Conservation (phyloP, 1,140 invertebrate species). For the Microvelia longipes region DNA sequence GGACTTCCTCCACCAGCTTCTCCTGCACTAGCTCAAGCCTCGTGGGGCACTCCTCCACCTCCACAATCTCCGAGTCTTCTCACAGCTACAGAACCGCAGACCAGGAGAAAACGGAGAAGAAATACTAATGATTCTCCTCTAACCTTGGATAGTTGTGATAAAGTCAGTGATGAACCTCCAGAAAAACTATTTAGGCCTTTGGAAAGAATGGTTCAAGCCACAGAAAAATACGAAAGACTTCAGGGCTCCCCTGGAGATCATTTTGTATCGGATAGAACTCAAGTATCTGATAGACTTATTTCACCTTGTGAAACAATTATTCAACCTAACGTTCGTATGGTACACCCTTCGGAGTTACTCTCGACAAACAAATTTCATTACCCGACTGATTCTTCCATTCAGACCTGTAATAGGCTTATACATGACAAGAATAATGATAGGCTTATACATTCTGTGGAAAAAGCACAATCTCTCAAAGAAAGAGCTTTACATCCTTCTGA, state of each 20-base stretch:
- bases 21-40: conserved; percentile 19
- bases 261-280: not conserved
- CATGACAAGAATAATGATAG: not conserved
- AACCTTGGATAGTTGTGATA: conserved; percentile 1
- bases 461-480: not conserved
- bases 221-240: not conserved
- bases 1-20: conserved; percentile 23
- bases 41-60: conserved; percentile 13
- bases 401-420: not conserved
- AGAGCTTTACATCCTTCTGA: not conserved
- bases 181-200: not conserved
- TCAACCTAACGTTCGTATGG: not conserved
- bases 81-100: not conserved
- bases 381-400: not conserved
- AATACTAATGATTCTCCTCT: not conserved
- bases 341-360: not conserved
- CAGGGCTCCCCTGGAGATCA: not conserved
- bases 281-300: not conserved
- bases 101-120: not conserved
- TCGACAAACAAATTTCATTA: not conserved
- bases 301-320: not conserved
- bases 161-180: not conserved
- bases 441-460: not conserved
- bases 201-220: not conserved
- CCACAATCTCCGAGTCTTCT: not conserved